phyloP scores from a whole-genome alignment of 35 echinoderm and acorn worm species.

The Antedon bifida region DNA sequence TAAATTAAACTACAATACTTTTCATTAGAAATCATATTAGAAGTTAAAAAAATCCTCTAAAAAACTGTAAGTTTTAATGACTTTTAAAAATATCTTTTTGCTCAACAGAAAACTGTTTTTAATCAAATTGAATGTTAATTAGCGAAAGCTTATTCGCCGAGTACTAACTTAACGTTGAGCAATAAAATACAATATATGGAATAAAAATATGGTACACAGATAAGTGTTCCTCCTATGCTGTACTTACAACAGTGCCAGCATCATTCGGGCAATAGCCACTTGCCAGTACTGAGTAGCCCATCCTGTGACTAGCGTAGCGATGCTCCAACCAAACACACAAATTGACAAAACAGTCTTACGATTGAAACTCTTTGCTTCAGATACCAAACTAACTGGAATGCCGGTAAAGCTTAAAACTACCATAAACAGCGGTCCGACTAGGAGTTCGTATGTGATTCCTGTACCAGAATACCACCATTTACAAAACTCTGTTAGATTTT shows the following conservation, averaged over 20 bases:
- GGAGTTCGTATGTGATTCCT: slow-evolving; percentile 26
- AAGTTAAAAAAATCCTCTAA: too few relatives aligned
- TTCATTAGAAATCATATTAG: too few relatives aligned
- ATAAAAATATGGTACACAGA: too few relatives aligned
- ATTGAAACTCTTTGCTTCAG: slow-evolving; percentile 13
- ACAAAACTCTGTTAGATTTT: background rate
- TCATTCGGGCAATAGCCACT: slow-evolving; percentile 7
- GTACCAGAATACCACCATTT: slow-evolving; percentile 30
- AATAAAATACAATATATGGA: too few relatives aligned
- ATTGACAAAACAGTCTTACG: slow-evolving; percentile 9
- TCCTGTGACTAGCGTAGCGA: slow-evolving; percentile 14
- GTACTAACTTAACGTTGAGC: too few relatives aligned
- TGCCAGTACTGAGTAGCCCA: slow-evolving; percentile 24
- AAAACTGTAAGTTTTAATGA: too few relatives aligned
- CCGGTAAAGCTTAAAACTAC: slow-evolving; percentile 21
- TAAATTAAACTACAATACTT: too few relatives aligned
- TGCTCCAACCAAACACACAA: slow-evolving; percentile 19
- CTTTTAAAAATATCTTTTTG: too few relatives aligned
- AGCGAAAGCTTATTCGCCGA: too few relatives aligned
- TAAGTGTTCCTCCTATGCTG: too few relatives aligned
- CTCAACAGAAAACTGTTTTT: too few relatives aligned
- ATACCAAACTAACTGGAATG: slow-evolving; percentile 15
- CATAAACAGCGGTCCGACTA: slow-evolving; percentile 29
- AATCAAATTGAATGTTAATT: too few relatives aligned
- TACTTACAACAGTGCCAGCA: slow-evolving; percentile 31